Percentiles rank a stretch among this genome's conserved stretches.
Conservation (phyloP, 2,888 invertebrate genomes). For the Hoplodrina blanda region DNA sequence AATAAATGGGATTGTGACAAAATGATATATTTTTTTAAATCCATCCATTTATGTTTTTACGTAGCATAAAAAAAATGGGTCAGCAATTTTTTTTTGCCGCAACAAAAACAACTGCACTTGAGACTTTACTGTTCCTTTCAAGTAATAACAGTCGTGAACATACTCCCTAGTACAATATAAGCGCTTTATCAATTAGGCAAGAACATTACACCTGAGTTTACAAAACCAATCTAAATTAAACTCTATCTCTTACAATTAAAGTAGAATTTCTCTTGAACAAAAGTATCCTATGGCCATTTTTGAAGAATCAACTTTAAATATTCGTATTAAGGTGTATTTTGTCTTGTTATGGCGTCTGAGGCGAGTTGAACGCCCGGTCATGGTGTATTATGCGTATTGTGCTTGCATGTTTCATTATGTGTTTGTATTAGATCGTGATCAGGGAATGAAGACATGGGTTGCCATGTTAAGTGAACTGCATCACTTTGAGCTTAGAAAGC, state of each 20-base stretch:
- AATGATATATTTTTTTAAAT: no score
- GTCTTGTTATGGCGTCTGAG: neutral
- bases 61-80: no score
- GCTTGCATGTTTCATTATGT: slow-evolving; percentile 52
- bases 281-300: neutral
- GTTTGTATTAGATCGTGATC: slow-evolving; percentile 42
- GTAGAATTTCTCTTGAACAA: neutral
- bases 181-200: slow-evolving; percentile 20
- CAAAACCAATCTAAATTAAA: neutral
- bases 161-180: slow-evolving; percentile 10
- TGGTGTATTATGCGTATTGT: slow-evolving; percentile 1
- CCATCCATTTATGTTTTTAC: no score
- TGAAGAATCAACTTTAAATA: neutral
- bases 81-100: no score
- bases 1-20: no score
- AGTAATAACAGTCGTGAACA: neutral
- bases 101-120: no score
- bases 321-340: neutral
- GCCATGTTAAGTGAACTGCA: slow-evolving; percentile 30
- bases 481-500: slow-evolving; percentile 11
- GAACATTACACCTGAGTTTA: slow-evolving; percentile 29
- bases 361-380: slow-evolving; percentile 54
- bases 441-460: slow-evolving; percentile 26
- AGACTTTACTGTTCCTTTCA: no score
- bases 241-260: rapidly evolving